A percentile compares a stretch with the other conserved stretches of the same genome.
phyloP scores from a whole-genome alignment of 2,113 vertebrate genomes.

The Phalacrocorax brasilianus region DNA sequence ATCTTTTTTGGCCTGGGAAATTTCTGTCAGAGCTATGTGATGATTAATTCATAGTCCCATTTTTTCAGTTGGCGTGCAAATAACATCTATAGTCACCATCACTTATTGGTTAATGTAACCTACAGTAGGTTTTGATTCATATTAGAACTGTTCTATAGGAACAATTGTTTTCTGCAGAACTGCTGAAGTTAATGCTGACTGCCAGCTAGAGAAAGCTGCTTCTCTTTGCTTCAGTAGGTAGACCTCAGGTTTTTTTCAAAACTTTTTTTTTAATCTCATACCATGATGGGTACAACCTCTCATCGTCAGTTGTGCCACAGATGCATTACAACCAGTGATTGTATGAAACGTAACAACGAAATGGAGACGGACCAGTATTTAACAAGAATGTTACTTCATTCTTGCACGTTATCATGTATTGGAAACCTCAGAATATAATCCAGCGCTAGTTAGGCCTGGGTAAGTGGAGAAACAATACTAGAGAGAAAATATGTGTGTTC shows the following conservation, averaged over 20 bases:
- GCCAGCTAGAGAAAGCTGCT: neutral
- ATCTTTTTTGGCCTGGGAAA: neutral
- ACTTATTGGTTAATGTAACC: neutral
- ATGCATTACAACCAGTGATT: neutral
- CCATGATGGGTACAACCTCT: neutral
- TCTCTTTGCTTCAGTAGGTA: neutral
- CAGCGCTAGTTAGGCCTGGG: neutral
- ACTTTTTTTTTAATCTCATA: neutral
- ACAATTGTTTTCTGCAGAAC: neutral
- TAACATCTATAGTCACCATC: neutral
- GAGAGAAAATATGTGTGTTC: neutral
- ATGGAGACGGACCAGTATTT: neutral
- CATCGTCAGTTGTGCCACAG: neutral
- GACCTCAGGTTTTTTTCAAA: neutral
- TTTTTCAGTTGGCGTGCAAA: neutral
- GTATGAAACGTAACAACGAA: neutral
- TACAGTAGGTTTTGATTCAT: neutral
- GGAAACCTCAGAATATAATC: neutral
- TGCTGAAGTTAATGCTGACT: neutral
- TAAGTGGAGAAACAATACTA: neutral
- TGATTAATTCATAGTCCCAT: neutral
- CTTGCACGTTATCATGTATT: neutral
- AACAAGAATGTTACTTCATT: neutral
- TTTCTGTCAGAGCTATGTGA: neutral
- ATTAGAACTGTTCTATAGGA: neutral